phyloP scores from a whole-genome alignment of 2,888 invertebrate genomes.

The Leistus spinibarbis region DNA sequence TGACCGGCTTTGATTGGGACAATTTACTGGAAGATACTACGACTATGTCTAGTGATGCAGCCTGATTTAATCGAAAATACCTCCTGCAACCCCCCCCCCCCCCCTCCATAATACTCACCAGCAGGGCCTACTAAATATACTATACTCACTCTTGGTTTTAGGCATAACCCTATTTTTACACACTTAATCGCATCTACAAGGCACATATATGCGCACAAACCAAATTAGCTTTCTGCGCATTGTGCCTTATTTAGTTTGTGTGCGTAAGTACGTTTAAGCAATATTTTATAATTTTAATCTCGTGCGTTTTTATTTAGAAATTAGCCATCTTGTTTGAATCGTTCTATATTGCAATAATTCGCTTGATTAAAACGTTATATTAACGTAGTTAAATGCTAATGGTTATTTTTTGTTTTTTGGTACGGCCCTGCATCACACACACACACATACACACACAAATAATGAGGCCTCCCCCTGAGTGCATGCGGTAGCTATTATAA shows the following conservation, averaged over 20 bases:
- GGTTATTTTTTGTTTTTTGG: background rate
- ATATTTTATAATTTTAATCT: too few species aligned
- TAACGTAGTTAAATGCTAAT: background rate
- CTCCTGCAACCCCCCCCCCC: background rate
- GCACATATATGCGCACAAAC: too few species aligned
- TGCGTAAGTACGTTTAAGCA: too few species aligned
- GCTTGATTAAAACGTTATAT: background rate
- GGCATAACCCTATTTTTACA: too few species aligned
- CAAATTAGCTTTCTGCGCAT: too few species aligned
- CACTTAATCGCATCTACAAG: too few species aligned
- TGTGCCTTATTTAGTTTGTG: too few species aligned
- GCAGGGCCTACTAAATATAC: background rate
- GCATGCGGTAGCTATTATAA: conserved; percentile 31
- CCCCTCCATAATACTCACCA: background rate
- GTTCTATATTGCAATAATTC: too few species aligned
- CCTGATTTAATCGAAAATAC: background rate
- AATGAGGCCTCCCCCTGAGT: conserved; percentile 16
- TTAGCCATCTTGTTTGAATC: too few species aligned
- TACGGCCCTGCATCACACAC: background rate
- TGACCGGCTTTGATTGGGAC: conserved; percentile 89
- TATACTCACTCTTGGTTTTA: too few species aligned
- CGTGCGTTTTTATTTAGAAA: background rate
- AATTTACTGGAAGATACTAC: conserved; percentile 75
- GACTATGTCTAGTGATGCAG: conserved; percentile 50
- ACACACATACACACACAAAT: conserved; percentile 12